These are phyloP conservation scores for Homalodisca vitripennis DNA, from an alignment of 1,140 invertebrate genomes.

Conservation along the genomic window DNA sequence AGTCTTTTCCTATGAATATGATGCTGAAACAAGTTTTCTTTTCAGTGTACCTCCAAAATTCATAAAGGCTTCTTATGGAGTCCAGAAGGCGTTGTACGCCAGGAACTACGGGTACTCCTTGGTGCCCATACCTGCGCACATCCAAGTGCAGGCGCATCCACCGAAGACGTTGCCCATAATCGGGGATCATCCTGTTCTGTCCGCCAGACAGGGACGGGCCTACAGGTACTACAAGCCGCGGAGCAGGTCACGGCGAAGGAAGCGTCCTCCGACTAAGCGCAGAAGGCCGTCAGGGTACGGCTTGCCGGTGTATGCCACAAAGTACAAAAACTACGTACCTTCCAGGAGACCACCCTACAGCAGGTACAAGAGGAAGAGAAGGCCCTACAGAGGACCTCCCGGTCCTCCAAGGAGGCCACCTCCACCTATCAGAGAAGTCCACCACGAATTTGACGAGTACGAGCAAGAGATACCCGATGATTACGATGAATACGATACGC, in stretches of 20 bases:
- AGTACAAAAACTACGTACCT: conserved; percentile 28
- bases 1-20: too few species aligned
- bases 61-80: conserved; percentile 24
- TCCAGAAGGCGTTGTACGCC: conserved; percentile 26
- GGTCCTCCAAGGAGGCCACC: too few species aligned
- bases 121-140: conserved; percentile 7
- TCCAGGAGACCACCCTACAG: conserved; percentile 12
- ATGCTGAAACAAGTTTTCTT: too few species aligned
- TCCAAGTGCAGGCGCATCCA: not conserved
- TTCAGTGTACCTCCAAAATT: conserved; percentile 31
- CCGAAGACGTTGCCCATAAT: not conserved
- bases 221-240: not conserved
- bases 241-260: not conserved
- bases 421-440: conserved; percentile 9
- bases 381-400: not conserved
- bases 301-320: conserved; percentile 18
- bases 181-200: not conserved
- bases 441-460: conserved; percentile 24
- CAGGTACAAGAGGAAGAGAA: conserved; percentile 30
- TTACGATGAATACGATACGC: conserved; percentile 14
- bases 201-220: not conserved
- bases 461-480: conserved; percentile 27
- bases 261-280: not conserved
- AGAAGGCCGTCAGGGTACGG: conserved; percentile 15
- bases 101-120: conserved; percentile 20